Evolutionary conservation across 1,140 invertebrate genomes (phyloP).

Genomic region (Atta texana): DNA sequence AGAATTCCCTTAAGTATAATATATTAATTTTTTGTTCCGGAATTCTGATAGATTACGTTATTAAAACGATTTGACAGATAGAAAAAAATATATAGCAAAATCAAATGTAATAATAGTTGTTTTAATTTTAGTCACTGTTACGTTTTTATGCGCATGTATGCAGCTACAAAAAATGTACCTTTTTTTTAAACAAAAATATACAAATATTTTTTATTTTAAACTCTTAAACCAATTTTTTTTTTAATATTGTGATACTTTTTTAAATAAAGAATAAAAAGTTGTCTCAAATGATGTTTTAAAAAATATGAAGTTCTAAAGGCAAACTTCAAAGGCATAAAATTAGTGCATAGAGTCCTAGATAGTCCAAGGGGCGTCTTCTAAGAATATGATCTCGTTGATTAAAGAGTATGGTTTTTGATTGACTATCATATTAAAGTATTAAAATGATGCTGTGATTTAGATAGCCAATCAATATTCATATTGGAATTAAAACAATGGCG

Average conservation of each 20-base stretch:
- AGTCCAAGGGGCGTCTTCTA: too few species aligned
- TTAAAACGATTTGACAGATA: not conserved
- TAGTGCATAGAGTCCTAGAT: too few species aligned
- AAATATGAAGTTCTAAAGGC: not conserved
- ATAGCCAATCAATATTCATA: too few species aligned
- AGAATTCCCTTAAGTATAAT: not conserved
- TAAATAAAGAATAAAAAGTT: not conserved
- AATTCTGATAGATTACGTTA: not conserved
- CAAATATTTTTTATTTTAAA: not conserved
- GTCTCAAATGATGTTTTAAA: not conserved
- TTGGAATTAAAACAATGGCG: too few species aligned
- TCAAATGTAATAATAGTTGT: not conserved
- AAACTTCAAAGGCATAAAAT: not conserved
- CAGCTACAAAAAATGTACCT: not conserved
- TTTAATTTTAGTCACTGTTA: not conserved
- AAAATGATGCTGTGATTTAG: too few species aligned
- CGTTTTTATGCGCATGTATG: not conserved
- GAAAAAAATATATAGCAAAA: not conserved
- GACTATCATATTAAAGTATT: too few species aligned
- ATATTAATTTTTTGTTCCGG: not conserved
- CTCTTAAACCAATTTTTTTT: not conserved
- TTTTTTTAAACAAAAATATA: not conserved
- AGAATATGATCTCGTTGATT: too few species aligned
- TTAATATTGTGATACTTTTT: not conserved
- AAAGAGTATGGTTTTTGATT: too few species aligned